These are phyloP conservation scores for Solen grandis DNA, from an alignment of 1,140 invertebrate genomes.

Conservation along the genomic window DNA sequence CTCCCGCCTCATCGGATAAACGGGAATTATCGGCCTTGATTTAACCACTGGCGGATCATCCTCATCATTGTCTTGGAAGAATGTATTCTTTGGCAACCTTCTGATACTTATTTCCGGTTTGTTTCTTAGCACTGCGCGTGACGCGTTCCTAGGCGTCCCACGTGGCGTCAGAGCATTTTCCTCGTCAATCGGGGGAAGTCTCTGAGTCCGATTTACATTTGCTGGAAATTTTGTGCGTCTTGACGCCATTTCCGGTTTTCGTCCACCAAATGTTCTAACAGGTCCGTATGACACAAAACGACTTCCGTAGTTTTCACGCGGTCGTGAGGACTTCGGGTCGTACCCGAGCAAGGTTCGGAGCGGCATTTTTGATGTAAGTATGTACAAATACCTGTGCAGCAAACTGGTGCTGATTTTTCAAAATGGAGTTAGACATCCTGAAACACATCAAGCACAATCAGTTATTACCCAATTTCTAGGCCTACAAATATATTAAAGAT, in stretches of 20 bases:
- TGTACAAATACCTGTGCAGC: too few species aligned
- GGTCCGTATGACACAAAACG: constrained; percentile 20
- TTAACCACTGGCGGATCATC: background rate
- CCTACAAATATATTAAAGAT: too few species aligned
- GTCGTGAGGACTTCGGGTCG: constrained; percentile 15
- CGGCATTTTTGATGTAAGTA: constrained; percentile 20
- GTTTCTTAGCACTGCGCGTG: constrained; percentile 7
- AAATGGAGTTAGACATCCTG: too few species aligned
- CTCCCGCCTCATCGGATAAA: constrained; percentile 28
- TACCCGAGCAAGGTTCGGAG: constrained; percentile 42
- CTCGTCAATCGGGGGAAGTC: constrained; percentile 63
- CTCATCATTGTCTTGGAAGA: background rate
- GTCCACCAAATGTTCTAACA: background rate
- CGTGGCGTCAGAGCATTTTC: constrained; percentile 45
- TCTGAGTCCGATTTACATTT: constrained; percentile 54
- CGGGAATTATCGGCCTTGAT: constrained; percentile 52
- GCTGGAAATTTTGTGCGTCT: constrained; percentile 50
- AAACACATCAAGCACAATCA: too few species aligned
- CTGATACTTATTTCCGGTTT: constrained; percentile 6
- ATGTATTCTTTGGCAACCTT: constrained; percentile 37
- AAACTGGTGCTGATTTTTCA: too few species aligned
- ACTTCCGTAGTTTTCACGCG: constrained; percentile 14
- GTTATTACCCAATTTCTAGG: too few species aligned
- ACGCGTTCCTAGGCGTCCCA: constrained; percentile 14
- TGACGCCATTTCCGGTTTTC: constrained; percentile 34